Percentiles rank a stretch among this genome's conserved stretches.
Evolutionary conservation across 35 echinoderm and acorn worm genomes (phyloP).

Genomic region (Lytechinus pictus): DNA sequence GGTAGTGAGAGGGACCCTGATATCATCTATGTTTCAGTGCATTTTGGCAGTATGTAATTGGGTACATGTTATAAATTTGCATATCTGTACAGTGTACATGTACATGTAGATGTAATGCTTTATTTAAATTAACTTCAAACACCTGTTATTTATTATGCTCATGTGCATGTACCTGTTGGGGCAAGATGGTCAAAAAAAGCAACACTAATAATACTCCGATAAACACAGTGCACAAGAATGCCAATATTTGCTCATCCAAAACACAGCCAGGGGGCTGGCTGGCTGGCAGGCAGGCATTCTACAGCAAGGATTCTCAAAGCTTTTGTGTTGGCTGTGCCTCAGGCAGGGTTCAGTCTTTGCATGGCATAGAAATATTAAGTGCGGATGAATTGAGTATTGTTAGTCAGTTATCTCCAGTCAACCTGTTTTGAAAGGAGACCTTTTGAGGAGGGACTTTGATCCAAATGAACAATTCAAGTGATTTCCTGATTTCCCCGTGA

Average conservation of each 20-base stretch:
- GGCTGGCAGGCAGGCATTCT: not conserved
- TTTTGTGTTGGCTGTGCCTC: not conserved
- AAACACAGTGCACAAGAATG: not conserved
- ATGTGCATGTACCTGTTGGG: too few species aligned
- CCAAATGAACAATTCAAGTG: not conserved
- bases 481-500: not conserved
- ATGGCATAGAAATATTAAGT: not conserved
- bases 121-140: too few species aligned
- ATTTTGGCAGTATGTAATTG: not conserved
- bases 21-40: not conserved
- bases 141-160: too few species aligned
- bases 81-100: too few species aligned
- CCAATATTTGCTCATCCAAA: not conserved
- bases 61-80: not conserved
- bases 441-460: not conserved
- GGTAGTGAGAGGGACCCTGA: too few species aligned
- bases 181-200: not conserved
- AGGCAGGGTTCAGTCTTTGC: not conserved
- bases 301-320: not conserved
- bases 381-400: not conserved
- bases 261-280: not conserved
- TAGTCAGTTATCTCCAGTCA: not conserved
- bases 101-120: not conserved
- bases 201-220: not conserved
- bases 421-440: not conserved